Conservation (phyloP, 2,888 invertebrate genomes). For the Dolomedes plantarius region DNA sequence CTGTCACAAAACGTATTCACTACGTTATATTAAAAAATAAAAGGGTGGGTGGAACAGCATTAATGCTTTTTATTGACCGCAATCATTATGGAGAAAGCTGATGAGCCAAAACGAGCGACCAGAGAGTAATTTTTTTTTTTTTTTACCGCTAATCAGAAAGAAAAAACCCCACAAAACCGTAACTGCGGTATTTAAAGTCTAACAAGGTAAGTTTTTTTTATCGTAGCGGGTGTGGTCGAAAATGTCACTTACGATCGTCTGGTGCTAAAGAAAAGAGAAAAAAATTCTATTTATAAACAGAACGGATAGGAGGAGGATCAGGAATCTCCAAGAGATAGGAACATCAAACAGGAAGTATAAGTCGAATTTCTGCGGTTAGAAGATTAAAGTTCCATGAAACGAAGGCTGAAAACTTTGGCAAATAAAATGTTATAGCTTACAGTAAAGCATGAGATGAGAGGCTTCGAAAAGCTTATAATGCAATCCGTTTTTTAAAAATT, state of each 20-base stretch:
- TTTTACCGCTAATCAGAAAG: too few relatives aligned
- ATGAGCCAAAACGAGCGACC: too few relatives aligned
- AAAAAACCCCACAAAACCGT: background rate
- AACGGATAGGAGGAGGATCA: background rate
- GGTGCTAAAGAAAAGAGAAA: background rate
- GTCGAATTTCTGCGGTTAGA: background rate
- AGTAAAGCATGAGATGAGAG: too few relatives aligned
- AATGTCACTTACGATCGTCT: background rate
- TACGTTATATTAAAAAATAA: too few relatives aligned
- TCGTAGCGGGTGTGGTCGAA: background rate
- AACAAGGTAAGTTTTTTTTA: background rate
- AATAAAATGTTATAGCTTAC: too few relatives aligned
- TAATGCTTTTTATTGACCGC: too few relatives aligned
- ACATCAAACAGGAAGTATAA: background rate
- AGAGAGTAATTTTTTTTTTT: too few relatives aligned
- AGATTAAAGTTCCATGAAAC: background rate
- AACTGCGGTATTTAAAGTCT: background rate
- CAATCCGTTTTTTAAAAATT: too few relatives aligned
- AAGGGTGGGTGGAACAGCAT: too few relatives aligned
- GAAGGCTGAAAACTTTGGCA: background rate
- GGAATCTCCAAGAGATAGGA: background rate
- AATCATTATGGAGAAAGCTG: too few relatives aligned
- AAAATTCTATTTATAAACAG: background rate
- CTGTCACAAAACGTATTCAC: too few relatives aligned
- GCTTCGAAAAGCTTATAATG: too few relatives aligned